These are phyloP conservation scores for Mellivora capensis DNA, from an alignment of 2,113 vertebrate genomes.

Conservation along the genomic window DNA sequence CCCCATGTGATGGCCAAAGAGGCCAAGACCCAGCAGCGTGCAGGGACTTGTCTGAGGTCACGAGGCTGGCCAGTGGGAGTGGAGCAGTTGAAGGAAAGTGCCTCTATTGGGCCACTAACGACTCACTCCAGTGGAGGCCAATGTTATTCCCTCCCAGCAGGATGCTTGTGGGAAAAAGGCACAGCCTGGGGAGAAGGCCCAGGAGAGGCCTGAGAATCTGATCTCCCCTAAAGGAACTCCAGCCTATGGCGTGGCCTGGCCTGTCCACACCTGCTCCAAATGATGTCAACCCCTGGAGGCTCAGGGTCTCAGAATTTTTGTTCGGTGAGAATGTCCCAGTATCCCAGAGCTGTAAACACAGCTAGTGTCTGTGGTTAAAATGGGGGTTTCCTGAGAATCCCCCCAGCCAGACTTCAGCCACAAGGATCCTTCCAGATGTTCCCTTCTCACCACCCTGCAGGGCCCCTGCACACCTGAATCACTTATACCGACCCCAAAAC, in stretches of 20 bases:
- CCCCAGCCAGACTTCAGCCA: neutral
- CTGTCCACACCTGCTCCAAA: neutral
- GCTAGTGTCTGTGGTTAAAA: neutral
- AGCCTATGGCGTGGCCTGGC: neutral
- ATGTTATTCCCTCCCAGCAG: neutral
- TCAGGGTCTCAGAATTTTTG: constrained; percentile 17
- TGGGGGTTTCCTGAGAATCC: neutral
- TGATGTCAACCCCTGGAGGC: neutral
- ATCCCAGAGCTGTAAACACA: constrained; percentile 33
- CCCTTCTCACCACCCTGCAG: neutral
- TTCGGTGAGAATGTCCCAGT: neutral
- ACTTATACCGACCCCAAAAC: neutral
- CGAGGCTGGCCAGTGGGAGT: neutral
- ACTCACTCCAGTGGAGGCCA: neutral
- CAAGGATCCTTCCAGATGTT: constrained; percentile 29
- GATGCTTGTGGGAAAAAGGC: neutral
- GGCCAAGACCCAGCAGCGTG: neutral
- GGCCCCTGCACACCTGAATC: neutral
- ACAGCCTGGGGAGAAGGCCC: neutral
- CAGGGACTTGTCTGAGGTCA: neutral
- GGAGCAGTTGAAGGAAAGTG: neutral
- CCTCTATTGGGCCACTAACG: neutral
- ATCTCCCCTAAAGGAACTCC: neutral
- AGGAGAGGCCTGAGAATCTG: neutral
- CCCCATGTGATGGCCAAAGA: neutral